Evolutionary conservation across 2,113 vertebrate genomes (phyloP).

Genomic region (Illadopsis cleaveri): DNA sequence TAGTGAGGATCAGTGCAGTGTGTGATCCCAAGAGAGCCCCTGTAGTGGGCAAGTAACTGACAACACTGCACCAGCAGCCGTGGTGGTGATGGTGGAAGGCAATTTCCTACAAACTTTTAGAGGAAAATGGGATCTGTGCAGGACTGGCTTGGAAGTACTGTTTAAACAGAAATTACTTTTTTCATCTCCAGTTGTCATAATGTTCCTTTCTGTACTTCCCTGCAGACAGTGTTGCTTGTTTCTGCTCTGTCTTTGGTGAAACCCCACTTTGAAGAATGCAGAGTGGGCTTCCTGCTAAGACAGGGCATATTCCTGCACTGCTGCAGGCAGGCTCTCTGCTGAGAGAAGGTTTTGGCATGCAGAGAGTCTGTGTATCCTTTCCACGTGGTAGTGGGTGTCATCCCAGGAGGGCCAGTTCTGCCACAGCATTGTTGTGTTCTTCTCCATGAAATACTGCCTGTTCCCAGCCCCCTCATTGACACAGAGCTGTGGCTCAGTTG

Average conservation of each 20-base stretch:
- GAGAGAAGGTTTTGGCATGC: neutral
- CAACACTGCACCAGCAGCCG: neutral
- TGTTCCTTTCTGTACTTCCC: neutral
- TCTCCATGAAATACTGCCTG: slow-evolving; percentile 13
- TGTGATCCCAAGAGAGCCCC: neutral
- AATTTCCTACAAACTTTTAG: neutral
- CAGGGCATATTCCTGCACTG: neutral
- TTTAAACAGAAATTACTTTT: neutral
- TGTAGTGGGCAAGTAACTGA: neutral
- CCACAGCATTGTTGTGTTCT: neutral
- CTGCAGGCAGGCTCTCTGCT: neutral
- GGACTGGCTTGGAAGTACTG: neutral
- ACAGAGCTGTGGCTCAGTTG: neutral
- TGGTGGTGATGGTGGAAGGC: neutral
- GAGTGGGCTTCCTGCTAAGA: neutral
- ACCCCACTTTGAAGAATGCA: neutral
- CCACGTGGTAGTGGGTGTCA: neutral
- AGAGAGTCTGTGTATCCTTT: neutral
- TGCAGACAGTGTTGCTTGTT: neutral
- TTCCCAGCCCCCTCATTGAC: slow-evolving; percentile 11
- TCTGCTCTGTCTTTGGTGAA: neutral
- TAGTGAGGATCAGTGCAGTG: neutral
- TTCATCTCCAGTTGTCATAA: neutral
- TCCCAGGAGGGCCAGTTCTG: slow-evolving; percentile 12
- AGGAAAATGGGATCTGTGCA: neutral